Base-by-base conservation (phyloP, 1,140 invertebrate genomes). In the Pararge aegeria region DNA sequence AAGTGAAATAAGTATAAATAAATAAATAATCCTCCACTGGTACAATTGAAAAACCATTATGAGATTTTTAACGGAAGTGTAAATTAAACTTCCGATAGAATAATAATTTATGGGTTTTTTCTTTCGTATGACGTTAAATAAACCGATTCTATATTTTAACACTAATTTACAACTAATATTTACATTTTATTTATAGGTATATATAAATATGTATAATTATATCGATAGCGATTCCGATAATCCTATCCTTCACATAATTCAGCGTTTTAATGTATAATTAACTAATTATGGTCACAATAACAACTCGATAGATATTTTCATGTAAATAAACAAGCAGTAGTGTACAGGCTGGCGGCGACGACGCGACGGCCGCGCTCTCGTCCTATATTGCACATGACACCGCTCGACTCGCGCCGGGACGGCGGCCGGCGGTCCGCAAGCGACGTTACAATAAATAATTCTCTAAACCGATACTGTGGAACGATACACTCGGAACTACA, bases 151-250 rank as follows among this genome's bases (percentile, higher is more conserved):
- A 89, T 87, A 86, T 77, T 87, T 86, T 87, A 86, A 87, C 75
- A 82, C 86, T 89, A 89, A 85, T 81, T 89, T 89, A 89, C 73
- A 80, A 54, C 84, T 89, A 89, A 77, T 89, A 89, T 89, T 86
- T 89, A 89, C 86, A 89, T 72, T 87, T 84, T 89, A 89, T 89
- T 89, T 89, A 89, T 89, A 89, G 77, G 83, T 89, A 85, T 89
- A 87, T 89, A 89, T 89, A 89, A 86, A 89, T 87, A 89, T 89
- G 80, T 89, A 87, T 89, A 89, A 83, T 83, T 82, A 84, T 89
- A 84, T 85, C 69, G 80, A 86, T 83, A 86, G 83, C 68, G 80
- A 85, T 85, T 83, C 71, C 70, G 73, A 79, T 80, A 80, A 85
- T 75, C 84, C 73, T 85, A 87, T 87, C 81, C 67, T 78, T 83